Evolutionary conservation across 1,140 invertebrate genomes (phyloP).

Genomic region (Zophobas morio): DNA sequence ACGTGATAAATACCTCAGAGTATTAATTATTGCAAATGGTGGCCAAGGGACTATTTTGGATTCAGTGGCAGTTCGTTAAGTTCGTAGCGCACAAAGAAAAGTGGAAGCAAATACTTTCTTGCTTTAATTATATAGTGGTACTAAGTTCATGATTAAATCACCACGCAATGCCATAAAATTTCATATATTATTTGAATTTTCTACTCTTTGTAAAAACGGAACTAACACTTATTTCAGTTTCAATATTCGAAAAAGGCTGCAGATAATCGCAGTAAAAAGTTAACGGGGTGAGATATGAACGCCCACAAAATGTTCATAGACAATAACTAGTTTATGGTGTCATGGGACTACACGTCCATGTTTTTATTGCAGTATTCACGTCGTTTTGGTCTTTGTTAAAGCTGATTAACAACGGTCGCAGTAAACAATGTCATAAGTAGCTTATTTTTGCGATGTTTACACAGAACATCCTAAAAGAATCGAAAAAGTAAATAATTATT

Average conservation of each 20-base stretch:
- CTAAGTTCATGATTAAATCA: conserved; percentile 1
- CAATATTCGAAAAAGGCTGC: conserved; percentile 12
- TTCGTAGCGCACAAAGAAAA: background rate
- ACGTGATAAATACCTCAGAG: background rate
- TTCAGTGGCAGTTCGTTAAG: background rate
- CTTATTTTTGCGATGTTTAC: no score
- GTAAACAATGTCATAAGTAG: no score
- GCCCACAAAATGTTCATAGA: conserved; percentile 24
- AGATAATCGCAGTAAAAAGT: conserved; percentile 9
- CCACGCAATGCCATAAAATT: conserved; percentile 7
- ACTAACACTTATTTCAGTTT: no score
- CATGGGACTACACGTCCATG: background rate
- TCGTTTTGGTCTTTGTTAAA: background rate
- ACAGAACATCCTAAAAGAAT: no score
- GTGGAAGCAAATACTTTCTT: background rate
- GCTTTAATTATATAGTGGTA: background rate
- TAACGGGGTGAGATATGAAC: conserved; percentile 30
- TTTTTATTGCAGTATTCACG: background rate
- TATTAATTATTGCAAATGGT: background rate
- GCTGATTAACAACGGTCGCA: no score
- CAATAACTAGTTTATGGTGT: conserved; percentile 30
- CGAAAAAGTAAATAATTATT: no score
- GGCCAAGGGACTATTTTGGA: background rate
- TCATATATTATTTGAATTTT: no score
- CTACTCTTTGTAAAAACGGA: no score